Evolutionary conservation across 2,113 vertebrate genomes (phyloP).

Genomic region (Natator depressus): DNA sequence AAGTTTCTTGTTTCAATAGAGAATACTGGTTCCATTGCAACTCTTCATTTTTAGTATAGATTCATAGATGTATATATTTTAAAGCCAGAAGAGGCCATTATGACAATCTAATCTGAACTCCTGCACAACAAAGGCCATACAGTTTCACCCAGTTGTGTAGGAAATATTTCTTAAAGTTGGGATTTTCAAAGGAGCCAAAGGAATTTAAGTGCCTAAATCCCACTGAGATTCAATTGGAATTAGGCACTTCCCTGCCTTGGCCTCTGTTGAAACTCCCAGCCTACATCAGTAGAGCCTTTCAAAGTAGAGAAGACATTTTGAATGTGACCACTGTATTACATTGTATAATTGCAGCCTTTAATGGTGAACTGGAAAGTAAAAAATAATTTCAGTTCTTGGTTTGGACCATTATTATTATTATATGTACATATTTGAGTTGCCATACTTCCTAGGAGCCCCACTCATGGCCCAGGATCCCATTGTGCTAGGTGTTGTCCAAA

Average conservation of each 20-base stretch:
- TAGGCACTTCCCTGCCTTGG: not conserved
- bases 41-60: not conserved
- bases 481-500: rapidly evolving
- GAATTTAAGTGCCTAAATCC: not conserved
- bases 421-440: not conserved
- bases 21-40: not conserved
- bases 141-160: not conserved
- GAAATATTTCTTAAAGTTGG: not conserved
- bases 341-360: not conserved
- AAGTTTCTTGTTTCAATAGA: not conserved
- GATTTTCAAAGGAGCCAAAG: not conserved
- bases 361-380: not conserved
- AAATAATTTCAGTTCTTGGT: not conserved
- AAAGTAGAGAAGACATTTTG: not conserved
- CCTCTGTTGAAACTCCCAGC: not conserved
- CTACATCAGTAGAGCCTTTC: not conserved
- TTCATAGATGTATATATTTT: not conserved
- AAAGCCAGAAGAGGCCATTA: rapidly evolving
- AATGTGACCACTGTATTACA: not conserved
- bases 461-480: not conserved
- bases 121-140: not conserved
- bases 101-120: not conserved
- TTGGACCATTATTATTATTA: not conserved
- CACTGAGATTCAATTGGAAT: not conserved
- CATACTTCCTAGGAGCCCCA: not conserved